Percentiles rank a stretch among this genome's conserved stretches.
These are phyloP conservation scores for Ovis canadensis DNA, from an alignment of 2,113 vertebrate species.

Conservation along the genomic window DNA sequence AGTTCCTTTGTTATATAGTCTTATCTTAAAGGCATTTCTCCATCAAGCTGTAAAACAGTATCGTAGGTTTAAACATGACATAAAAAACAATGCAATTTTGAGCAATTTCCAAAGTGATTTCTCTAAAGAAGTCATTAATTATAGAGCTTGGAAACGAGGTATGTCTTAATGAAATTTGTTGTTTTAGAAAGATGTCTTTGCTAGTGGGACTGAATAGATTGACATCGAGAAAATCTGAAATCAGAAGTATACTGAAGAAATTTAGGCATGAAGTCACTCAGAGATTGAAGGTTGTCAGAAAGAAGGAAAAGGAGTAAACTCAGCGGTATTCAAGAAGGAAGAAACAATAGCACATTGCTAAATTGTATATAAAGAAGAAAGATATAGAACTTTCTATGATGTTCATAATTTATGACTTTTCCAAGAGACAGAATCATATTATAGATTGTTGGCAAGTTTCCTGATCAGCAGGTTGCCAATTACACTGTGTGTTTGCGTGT, in stretches of 20 bases:
- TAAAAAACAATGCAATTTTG: conserved; percentile 13
- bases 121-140: neutral
- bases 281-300: neutral
- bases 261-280: neutral
- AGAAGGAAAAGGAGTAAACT: neutral
- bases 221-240: neutral
- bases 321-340: neutral
- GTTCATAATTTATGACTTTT: neutral
- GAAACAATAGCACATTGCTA: neutral
- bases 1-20: neutral
- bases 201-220: neutral
- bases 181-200: conserved; percentile 27
- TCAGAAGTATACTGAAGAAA: conserved; percentile 20
- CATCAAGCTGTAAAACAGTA: conserved; percentile 6
- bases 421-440: neutral
- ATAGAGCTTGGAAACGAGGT: neutral
- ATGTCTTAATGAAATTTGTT: neutral
- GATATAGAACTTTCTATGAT: neutral
- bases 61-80: neutral
- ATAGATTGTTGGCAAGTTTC: neutral
- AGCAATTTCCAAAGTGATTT: conserved; percentile 35
- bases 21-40: conserved; percentile 23
- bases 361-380: neutral
- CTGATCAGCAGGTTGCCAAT: neutral
- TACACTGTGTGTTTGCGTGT: neutral